Conservation (phyloP, 2,888 invertebrate species). For the Steromphala cineraria region DNA sequence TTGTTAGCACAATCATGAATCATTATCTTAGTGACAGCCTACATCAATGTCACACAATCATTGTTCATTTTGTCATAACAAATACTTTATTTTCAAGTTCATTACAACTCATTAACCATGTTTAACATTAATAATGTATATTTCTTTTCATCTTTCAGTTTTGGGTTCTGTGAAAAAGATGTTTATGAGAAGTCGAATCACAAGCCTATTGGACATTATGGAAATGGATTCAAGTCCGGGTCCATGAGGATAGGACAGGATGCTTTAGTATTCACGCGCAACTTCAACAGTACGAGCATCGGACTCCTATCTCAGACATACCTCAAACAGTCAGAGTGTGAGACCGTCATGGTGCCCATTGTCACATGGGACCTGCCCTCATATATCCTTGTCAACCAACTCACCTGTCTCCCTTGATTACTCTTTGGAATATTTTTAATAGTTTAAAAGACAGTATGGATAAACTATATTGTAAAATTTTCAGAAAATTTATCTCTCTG, state of each 20-base stretch:
- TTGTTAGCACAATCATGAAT: too few relatives aligned
- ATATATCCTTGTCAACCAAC: constrained; percentile 61
- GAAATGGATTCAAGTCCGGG: constrained; percentile 74
- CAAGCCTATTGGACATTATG: constrained; percentile 72
- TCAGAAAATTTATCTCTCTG: too few relatives aligned
- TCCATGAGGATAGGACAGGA: constrained; percentile 73
- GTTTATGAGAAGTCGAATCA: constrained; percentile 53
- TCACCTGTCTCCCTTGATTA: too few relatives aligned
- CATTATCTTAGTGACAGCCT: too few relatives aligned
- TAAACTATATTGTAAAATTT: too few relatives aligned
- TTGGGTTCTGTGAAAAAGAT: constrained; percentile 71
- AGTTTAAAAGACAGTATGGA: too few relatives aligned
- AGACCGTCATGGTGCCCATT: constrained; percentile 71
- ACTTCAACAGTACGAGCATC: constrained; percentile 56
- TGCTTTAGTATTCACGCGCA: constrained; percentile 71
- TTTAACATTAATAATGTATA: background rate
- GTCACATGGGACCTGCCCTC: constrained; percentile 63
- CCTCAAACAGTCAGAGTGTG: constrained; percentile 60
- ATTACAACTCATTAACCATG: too few relatives aligned
- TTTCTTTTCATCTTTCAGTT: constrained; percentile 55
- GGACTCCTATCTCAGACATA: constrained; percentile 72
- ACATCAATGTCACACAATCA: background rate
- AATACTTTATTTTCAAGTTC: background rate
- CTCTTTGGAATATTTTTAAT: too few relatives aligned
- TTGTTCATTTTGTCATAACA: background rate